Evolutionary conservation across 2,797 vertebrate species (phyloP).

Genomic region (Pristis pectinata): DNA sequence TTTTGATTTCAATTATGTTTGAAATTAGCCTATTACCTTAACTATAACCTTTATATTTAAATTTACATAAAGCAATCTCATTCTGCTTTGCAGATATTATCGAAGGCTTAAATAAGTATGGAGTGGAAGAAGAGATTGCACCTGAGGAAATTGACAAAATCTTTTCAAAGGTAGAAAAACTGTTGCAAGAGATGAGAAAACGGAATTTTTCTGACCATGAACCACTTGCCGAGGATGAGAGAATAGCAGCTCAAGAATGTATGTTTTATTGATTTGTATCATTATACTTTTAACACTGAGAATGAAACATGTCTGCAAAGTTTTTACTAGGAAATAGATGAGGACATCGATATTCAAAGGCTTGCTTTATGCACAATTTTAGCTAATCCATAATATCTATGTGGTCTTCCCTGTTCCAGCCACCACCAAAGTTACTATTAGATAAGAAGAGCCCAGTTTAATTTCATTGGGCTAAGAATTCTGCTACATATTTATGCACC

Average conservation of each 20-base stretch:
- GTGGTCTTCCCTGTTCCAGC: background rate
- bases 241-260: slow-evolving; percentile 68
- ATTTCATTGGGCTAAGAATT: no score
- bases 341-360: background rate
- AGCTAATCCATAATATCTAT: background rate
- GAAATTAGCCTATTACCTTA: background rate
- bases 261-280: slow-evolving; percentile 48
- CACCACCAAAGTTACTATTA: background rate
- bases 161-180: slow-evolving; percentile 57
- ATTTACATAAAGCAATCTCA: background rate
- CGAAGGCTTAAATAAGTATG: slow-evolving; percentile 77
- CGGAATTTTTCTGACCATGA: slow-evolving; percentile 62
- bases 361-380: background rate
- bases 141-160: slow-evolving; percentile 64
- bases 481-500: no score
- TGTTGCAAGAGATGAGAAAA: slow-evolving; percentile 68
- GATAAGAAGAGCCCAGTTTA: no score
- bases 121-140: slow-evolving; percentile 69
- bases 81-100: slow-evolving; percentile 68
- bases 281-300: background rate
- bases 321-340: background rate
- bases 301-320: background rate
- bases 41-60: background rate
- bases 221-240: slow-evolving; percentile 66
- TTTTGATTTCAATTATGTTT: no score